phyloP scores from a whole-genome alignment of 2,797 vertebrate species.

The Crypturellus tataupa region DNA sequence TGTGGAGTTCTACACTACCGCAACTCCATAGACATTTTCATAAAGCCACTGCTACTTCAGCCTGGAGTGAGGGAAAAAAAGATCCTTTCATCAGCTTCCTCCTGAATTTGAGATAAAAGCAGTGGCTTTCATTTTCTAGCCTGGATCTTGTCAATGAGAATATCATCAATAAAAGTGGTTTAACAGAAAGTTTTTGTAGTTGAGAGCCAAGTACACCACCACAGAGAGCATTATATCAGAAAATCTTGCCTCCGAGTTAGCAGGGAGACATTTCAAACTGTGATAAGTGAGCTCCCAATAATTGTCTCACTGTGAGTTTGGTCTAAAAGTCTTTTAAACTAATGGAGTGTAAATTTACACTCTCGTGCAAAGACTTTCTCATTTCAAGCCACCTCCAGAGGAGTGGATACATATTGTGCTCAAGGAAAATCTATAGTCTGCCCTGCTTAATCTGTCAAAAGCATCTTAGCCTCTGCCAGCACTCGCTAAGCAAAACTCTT shows the following conservation, averaged over 20 bases:
- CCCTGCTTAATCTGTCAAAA: constrained; percentile 14
- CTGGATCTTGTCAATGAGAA: not conserved
- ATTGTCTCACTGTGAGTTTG: not conserved
- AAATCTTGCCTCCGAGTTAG: not conserved
- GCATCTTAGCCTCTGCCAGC: not conserved
- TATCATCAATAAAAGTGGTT: not conserved
- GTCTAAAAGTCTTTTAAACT: constrained; percentile 23
- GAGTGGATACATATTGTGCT: not conserved
- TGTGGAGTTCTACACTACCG: accelerated
- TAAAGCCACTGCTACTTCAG: not conserved
- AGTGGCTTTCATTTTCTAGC: not conserved
- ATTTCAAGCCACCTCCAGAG: constrained; percentile 27
- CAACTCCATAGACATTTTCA: not conserved
- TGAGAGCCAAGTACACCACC: not conserved
- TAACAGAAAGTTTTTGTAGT: not conserved
- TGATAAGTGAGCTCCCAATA: constrained; percentile 31
- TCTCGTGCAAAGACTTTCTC: not conserved
- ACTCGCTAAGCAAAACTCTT: not conserved
- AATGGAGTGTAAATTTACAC: constrained; percentile 1
- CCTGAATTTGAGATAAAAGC: not conserved
- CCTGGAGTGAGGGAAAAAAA: not conserved
- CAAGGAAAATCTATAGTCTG: constrained; percentile 10
- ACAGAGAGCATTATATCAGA: not conserved
- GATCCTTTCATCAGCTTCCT: not conserved
- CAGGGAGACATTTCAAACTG: constrained; percentile 24